Evolutionary conservation across 2,888 invertebrate species (phyloP).

Genomic region (Oligia fasciuncula): DNA sequence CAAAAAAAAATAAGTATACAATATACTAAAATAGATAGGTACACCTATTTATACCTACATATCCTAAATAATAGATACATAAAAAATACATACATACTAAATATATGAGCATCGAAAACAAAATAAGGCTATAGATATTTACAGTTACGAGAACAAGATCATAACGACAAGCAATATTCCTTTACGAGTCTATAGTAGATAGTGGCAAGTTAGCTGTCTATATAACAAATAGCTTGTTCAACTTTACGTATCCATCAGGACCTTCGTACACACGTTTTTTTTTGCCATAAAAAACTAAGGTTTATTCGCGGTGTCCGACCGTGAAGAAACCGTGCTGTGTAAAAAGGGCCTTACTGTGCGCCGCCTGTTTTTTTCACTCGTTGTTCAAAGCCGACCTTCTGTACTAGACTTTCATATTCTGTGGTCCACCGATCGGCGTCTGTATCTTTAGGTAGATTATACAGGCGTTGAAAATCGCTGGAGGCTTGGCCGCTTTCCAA

Average conservation of each 20-base stretch:
- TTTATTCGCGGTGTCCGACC: neutral
- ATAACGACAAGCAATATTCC: too few relatives aligned
- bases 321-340: neutral
- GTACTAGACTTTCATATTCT: neutral
- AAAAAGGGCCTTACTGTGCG: neutral
- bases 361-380: neutral
- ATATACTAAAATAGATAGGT: too few relatives aligned
- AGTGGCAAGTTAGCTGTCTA: neutral
- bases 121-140: too few relatives aligned
- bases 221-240: neutral
- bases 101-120: too few relatives aligned
- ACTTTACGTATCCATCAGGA: neutral
- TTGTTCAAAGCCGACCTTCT: neutral
- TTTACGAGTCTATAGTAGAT: too few relatives aligned
- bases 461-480: constrained; percentile 64
- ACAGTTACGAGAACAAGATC: too few relatives aligned
- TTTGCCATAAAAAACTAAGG: neutral
- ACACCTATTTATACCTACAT: too few relatives aligned
- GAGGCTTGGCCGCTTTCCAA: constrained; percentile 57
- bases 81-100: too few relatives aligned
- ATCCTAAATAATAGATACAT: too few relatives aligned
- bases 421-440: constrained; percentile 7
- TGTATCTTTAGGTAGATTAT: constrained; percentile 60
- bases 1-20: too few relatives aligned
- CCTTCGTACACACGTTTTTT: neutral